Percentiles rank a stretch among this genome's conserved stretches.
phyloP scores from a whole-genome alignment of 2,113 vertebrate genomes.

The Sisor rabdophorus region DNA sequence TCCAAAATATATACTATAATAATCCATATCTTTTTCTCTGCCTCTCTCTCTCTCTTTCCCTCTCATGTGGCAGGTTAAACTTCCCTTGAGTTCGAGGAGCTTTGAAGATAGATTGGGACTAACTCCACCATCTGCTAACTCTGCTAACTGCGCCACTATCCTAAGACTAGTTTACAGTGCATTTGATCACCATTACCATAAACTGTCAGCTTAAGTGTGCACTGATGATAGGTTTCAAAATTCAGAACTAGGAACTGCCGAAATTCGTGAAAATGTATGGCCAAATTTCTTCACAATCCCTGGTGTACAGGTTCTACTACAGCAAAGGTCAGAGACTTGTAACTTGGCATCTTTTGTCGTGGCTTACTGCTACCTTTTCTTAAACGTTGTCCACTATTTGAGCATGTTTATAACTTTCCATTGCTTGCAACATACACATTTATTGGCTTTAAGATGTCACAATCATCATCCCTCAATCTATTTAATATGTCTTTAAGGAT shows the following conservation, averaged over 20 bases:
- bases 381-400: constrained; percentile 45
- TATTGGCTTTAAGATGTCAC: constrained; percentile 55
- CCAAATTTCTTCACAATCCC: constrained; percentile 23
- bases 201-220: too few species aligned
- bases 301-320: constrained; percentile 35
- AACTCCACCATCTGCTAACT: too few species aligned
- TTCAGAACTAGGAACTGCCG: constrained; percentile 22
- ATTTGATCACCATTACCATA: too few species aligned
- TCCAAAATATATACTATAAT: too few species aligned
- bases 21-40: too few species aligned
- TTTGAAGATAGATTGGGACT: too few species aligned
- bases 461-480: constrained; percentile 1
- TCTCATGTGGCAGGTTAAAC: too few species aligned
- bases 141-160: too few species aligned
- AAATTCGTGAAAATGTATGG: constrained; percentile 43
- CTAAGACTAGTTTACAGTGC: too few species aligned
- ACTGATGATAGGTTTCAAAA: constrained; percentile 31
- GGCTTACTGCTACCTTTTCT: constrained; percentile 13
- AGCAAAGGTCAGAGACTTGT: constrained; percentile 26
- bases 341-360: constrained; percentile 9
- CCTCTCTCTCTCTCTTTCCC: too few species aligned
- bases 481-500: neutral
- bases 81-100: too few species aligned
- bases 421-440: constrained; percentile 50
- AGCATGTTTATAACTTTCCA: constrained; percentile 55